Percentiles rank a stretch among this genome's conserved stretches.
Evolutionary conservation across 1,140 invertebrate genomes (phyloP).

Genomic region (Drosophila ohnishii): DNA sequence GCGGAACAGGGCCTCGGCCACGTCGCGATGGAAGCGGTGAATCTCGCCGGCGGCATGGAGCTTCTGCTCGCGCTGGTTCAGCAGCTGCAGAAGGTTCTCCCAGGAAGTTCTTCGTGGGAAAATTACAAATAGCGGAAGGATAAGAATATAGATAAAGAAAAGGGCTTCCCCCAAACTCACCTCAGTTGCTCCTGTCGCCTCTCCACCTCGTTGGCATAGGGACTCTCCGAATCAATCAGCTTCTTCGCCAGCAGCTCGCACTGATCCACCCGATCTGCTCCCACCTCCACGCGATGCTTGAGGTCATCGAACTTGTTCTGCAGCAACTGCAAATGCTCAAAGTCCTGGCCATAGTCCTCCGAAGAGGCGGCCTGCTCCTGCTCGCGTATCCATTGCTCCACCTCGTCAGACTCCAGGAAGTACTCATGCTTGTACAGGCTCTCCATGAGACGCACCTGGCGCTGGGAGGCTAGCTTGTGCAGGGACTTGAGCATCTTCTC

Average conservation of each 20-base stretch:
- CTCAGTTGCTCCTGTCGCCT: conserved; percentile 93
- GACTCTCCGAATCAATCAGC: conserved; percentile 93
- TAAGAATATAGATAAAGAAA: neutral
- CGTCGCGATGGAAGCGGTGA: conserved; percentile 97
- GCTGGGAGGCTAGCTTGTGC: conserved; percentile 90
- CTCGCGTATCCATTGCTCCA: conserved; percentile 97
- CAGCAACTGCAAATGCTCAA: conserved; percentile 95
- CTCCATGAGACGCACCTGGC: conserved; percentile 94
- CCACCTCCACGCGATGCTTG: conserved; percentile 94
- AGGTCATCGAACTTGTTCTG: conserved; percentile 98
- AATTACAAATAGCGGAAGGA: no score
- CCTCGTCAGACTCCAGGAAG: conserved; percentile 93
- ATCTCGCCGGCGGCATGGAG: conserved; percentile 97
- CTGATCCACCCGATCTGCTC: conserved; percentile 95
- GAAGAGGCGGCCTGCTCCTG: conserved; percentile 94
- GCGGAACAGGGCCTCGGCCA: conserved; percentile 94
- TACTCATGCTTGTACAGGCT: conserved; percentile 97
- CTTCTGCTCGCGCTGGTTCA: conserved; percentile 92
- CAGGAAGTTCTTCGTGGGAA: conserved; percentile 85
- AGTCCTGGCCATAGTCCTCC: conserved; percentile 98
- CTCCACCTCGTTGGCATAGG: conserved; percentile 94
- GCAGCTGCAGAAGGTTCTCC: conserved; percentile 93
- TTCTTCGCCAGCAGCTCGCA: conserved; percentile 96
- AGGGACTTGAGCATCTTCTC: conserved; percentile 91
- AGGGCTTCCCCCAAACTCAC: conserved; percentile 84